Percentiles rank a stretch among this genome's conserved stretches.
These are phyloP conservation scores for Scaptomyza pallida DNA, from an alignment of 1,140 invertebrate species.

Conservation along the genomic window DNA sequence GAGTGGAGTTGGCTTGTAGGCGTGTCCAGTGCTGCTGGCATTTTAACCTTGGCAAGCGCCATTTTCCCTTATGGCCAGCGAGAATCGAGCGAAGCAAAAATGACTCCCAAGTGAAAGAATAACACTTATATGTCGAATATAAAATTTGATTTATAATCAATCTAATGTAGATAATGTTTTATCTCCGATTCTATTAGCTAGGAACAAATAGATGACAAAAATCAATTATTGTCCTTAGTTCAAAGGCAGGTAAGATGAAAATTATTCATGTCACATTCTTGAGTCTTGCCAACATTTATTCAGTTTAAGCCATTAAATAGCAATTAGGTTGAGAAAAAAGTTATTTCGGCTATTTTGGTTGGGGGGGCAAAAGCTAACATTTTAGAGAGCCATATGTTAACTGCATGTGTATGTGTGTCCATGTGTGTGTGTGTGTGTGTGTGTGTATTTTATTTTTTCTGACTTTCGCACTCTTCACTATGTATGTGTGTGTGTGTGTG, in stretches of 20 bases:
- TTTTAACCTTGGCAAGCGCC: conserved; percentile 15
- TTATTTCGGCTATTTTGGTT: background rate
- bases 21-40: background rate
- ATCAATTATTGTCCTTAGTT: background rate
- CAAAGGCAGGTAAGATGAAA: background rate
- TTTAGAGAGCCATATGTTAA: background rate
- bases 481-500: background rate
- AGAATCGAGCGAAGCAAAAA: background rate
- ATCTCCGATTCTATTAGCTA: too few species aligned
- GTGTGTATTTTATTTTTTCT: background rate
- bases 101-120: conserved; percentile 10
- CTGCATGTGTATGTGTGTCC: background rate
- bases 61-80: background rate
- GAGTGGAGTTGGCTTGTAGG: background rate
- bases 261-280: background rate
- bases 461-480: background rate
- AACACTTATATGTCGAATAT: conserved; percentile 18
- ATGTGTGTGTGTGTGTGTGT: background rate
- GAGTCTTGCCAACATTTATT: background rate
- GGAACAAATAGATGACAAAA: background rate
- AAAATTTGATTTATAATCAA: conserved; percentile 9
- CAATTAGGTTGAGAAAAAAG: conserved; percentile 7
- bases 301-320: conserved; percentile 2
- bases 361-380: background rate
- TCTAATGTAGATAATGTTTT: background rate